Evolutionary conservation across 2,797 vertebrate genomes (phyloP), one percentile per base, ranked within the genome.

Genomic region (Syndactyla subalaris): DNA sequence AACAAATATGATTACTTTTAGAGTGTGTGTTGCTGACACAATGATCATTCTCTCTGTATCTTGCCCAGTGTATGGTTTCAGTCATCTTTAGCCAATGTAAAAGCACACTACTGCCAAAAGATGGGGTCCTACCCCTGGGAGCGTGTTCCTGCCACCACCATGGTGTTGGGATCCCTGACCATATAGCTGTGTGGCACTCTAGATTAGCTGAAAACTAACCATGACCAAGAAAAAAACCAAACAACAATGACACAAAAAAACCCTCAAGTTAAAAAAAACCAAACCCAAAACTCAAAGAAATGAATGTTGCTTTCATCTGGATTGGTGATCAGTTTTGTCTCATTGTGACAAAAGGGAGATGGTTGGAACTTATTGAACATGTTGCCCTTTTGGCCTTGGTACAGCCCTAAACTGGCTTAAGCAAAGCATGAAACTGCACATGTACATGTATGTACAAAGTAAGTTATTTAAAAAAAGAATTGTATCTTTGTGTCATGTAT

Each of bases 71-170:
- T 72, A 74, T 48, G 62, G 95, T 96, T 95, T 96, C 96, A 95
- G 94, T 95, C 95, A 97, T 96, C 96, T 96, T 97, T 74, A 94
- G 96, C 92, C 49, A 30, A 14, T 34, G 10, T 82, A 73, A 62
- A 26, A 76, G 36, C 45, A 82, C 68, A 46, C 15, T 85, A 45
- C 57, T 89, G 52, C 84, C 48, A 82, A 63, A 93, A 87, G 26
- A 58, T 70, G 43, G 49, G 51, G 17, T 88, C 48, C 43, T 75
- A 14, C 8, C 14, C 20, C 9, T 18, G 38, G 49, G 57, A 65
- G 45, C 24, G 8, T 55, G 30, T 86, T 81, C n/a, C 63, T 91
- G 59, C 55, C 55, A 76, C 36, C 36, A 16, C 36, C 0, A 0
- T 41, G 45, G 32, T 65, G 14, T 21, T 75, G 59, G 32, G 21